Conservation (phyloP, 2,797 vertebrate genomes). For the Pempheris klunzingeri region DNA sequence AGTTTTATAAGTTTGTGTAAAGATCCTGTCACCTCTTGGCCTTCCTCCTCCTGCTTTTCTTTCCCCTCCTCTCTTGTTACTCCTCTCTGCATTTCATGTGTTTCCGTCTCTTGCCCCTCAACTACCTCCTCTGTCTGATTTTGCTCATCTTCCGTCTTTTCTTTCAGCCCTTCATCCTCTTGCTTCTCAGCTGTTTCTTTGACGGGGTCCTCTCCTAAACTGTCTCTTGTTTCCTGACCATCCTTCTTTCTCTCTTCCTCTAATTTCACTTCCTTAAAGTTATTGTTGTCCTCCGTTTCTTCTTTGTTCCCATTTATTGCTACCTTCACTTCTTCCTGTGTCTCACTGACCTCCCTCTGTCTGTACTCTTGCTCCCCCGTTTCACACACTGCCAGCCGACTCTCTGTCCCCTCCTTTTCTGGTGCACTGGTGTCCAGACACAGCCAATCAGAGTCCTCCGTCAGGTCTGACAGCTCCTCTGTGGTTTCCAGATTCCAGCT, state of each 20-base stretch:
- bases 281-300: conserved; percentile 22
- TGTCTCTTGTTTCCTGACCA: conserved; percentile 1
- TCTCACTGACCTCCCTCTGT: conserved; percentile 13
- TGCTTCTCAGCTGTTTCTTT: conserved; percentile 15
- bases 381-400: conserved; percentile 17
- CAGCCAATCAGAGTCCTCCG: conserved; percentile 57
- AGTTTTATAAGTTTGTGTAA: conserved; percentile 24
- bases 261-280: conserved; percentile 34
- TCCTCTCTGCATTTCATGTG: conserved; percentile 20
- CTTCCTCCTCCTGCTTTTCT: conserved; percentile 23
- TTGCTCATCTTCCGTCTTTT: conserved; percentile 5
- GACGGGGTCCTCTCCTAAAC: conserved; percentile 5
- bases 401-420: conserved; percentile 48
- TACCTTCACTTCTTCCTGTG: conserved; percentile 27
- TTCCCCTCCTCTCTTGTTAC: conserved; percentile 12
- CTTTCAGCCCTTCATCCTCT: conserved; percentile 25
- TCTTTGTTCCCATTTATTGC: conserved; percentile 34
- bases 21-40: conserved; percentile 2
- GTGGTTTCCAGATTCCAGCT: conserved; percentile 84
- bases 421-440: conserved; percentile 34
- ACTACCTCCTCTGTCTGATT: conserved; percentile 6
- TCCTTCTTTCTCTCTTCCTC: conserved; percentile 39
- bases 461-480: conserved; percentile 67
- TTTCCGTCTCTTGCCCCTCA: conserved; percentile 7
- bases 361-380: conserved; percentile 1